Conservation (phyloP, 2,888 invertebrate genomes). For the Rhyacophila evoluta region DNA sequence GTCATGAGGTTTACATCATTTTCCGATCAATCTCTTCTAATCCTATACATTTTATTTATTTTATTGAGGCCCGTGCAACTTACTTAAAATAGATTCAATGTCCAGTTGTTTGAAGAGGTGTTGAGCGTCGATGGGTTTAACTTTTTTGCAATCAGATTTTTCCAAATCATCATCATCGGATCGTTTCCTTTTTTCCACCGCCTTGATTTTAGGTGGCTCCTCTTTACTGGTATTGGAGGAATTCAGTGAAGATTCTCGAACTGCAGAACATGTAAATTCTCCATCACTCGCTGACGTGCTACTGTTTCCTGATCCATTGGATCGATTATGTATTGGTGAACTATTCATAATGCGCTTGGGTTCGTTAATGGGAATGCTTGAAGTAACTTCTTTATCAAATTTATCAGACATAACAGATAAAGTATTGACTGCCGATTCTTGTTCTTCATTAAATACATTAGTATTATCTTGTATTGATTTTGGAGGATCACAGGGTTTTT, state of each 20-base stretch:
- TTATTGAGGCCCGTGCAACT: constrained; percentile 61
- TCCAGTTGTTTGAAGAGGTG: constrained; percentile 60
- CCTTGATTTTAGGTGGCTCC: neutral
- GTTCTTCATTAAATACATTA: neutral
- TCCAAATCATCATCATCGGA: constrained; percentile 28
- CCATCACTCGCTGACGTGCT: neutral
- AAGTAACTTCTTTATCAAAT: neutral
- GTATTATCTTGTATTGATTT: neutral
- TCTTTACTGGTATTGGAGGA: neutral
- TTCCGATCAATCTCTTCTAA: too few relatives aligned
- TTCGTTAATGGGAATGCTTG: too few relatives aligned
- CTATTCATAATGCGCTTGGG: neutral
- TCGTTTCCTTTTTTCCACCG: constrained; percentile 47
- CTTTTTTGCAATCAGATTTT: constrained; percentile 34
- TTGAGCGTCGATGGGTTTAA: constrained; percentile 61
- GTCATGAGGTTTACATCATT: too few relatives aligned
- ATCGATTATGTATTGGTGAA: neutral
- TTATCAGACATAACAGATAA: neutral
- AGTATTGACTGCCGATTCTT: too few relatives aligned
- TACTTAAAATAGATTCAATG: constrained; percentile 66
- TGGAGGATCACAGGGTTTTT: neutral
- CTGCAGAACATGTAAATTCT: neutral
- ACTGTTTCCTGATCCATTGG: neutral
- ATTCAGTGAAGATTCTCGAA: neutral
- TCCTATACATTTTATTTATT: neutral